A percentile compares a stretch with the other conserved stretches of the same genome.
phyloP scores from a whole-genome alignment of 2,888 invertebrate species.

The Drosophila atroscutellata region DNA sequence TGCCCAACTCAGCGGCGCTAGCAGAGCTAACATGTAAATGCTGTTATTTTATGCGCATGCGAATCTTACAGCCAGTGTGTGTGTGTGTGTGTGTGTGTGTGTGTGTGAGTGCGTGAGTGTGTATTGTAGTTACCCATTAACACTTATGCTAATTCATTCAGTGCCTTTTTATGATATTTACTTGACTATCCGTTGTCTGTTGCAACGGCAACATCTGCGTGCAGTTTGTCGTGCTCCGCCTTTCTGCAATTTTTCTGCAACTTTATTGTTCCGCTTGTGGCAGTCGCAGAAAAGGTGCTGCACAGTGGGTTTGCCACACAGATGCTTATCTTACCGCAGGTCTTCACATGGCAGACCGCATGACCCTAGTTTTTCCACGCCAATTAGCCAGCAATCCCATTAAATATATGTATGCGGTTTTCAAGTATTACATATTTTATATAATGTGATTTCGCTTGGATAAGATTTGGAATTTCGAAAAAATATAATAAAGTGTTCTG shows the following conservation, averaged over 20 bases:
- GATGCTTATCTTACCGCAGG: slow-evolving; percentile 42
- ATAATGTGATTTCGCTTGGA: slow-evolving; percentile 42
- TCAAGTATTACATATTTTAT: slow-evolving; percentile 30
- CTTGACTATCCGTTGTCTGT: slow-evolving; percentile 31
- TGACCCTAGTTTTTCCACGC: slow-evolving; percentile 58
- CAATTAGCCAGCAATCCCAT: slow-evolving; percentile 63
- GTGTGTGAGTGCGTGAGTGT: slow-evolving; percentile 7
- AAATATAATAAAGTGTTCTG: background rate
- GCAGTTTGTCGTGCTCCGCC: slow-evolving; percentile 51
- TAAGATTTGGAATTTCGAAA: slow-evolving; percentile 19
- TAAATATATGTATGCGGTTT: too few relatives aligned
- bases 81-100: background rate
- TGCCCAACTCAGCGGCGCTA: background rate
- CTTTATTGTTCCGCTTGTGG: slow-evolving; percentile 55
- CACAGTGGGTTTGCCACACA: slow-evolving; percentile 41
- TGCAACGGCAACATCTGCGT: slow-evolving; percentile 45
- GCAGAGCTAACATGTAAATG: slow-evolving; percentile 36
- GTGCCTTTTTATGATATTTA: slow-evolving; percentile 49
- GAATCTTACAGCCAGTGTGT: slow-evolving; percentile 30
- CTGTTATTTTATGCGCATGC: slow-evolving; percentile 52
- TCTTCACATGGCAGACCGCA: slow-evolving; percentile 20
- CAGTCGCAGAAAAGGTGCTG: slow-evolving; percentile 5
- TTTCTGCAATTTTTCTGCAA: slow-evolving; percentile 37
- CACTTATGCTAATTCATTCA: slow-evolving; percentile 66
- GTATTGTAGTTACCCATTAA: slow-evolving; percentile 55